Base-by-base conservation (phyloP, 2,797 vertebrate genomes). In the Pelochelys cantorii region DNA sequence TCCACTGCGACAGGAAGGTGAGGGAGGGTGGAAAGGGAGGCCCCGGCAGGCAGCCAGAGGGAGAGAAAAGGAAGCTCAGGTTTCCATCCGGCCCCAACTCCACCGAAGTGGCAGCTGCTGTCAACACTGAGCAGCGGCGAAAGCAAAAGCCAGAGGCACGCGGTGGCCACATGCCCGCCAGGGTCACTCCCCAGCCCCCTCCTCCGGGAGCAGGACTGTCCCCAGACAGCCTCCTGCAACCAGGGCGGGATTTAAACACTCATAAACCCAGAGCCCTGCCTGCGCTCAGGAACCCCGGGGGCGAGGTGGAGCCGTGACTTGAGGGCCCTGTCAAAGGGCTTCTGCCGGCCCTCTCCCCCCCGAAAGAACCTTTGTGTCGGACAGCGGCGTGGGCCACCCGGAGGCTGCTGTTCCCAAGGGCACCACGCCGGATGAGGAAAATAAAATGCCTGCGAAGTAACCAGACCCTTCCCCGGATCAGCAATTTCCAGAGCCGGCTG, bases 251-350 rank as follows among this genome's bases (percentile, higher is more conserved):
- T 17, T 2, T n/a, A 11, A 7, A 2, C 6, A 29, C 2, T 6
- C 25, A 77, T 77, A 5, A 4, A 34, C 68, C 3, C 0, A 54
- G 11, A 77, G 2, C 0, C 56, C 79, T 11, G 1, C 8, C 83
- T 11, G 31, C 55, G 3, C 9, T 0, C n/a, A 86, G 75, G 85
- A 59, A 62, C 7, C n/a, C 75, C 7, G 34, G 2, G 25, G 93
- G 29, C 54, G 93, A 78, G 54, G 86, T 79, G 4, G 31, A 0
- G 4, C 17, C 8, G 0, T 1, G 0, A 0, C 37, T 11, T 14
- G 37, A 18, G 42, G 0, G 1, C 0, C 74, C 34, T 1, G 12
- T 0, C 7, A 14, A 0, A 0, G 5, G 1, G 68, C 14, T 23
- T 23, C 4, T 0, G 8, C 1, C 1, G 81, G 1, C 57, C 2